Evolutionary conservation across 2,797 vertebrate genomes (phyloP), one percentile per base, ranked within the genome.

Genomic region (Gephyroberyx darwinii): DNA sequence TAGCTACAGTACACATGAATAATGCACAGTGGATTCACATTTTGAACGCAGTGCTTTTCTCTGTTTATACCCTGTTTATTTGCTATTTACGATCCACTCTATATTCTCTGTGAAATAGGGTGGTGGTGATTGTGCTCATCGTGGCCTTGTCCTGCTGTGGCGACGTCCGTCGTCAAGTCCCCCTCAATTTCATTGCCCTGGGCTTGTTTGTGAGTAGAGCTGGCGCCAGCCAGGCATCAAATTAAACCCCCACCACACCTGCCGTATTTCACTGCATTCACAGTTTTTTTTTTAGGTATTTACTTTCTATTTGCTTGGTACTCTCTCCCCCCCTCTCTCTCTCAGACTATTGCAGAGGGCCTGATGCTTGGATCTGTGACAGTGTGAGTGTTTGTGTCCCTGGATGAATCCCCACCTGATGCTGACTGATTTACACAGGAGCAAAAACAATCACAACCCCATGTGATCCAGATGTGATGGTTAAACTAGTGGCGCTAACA

Each of bases 151-250:
- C 92, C 69, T 96, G 95, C 85, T 96, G 93, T 69, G 89, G 80
- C 74, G 79, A 92, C 47, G 53, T 95, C 19, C 92, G 93, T 5
- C 93, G 94, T 59, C 91, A 74, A 83, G 93, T 95, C 50, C 96
- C 96, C 26, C 74, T 92, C 41, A 96, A 96, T 88, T 95, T 94
- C 84, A 91, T 96, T 60, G 91, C 95, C 64, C 93, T 96, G 77
- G 89, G 84, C 31, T 48, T 96, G 70, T 96, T 96, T 93, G 96
- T 97, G 93, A 96, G 95, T 96, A 83, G 68, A 82, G 12, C 54
- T 74, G 8, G 67, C 66, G 52, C 59, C 82, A 86, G 72, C 84
- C 84, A 85, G 75, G 77, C 89, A 88, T 82, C 81, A 89, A 86
- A 88, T 88, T 75, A 86, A 88, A 83, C 31, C 65, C 39, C 59